Evolutionary conservation across 2,113 vertebrate species (phyloP), one percentile per base, ranked within the genome.

Genomic region (Serranochromis macrocephalus): DNA sequence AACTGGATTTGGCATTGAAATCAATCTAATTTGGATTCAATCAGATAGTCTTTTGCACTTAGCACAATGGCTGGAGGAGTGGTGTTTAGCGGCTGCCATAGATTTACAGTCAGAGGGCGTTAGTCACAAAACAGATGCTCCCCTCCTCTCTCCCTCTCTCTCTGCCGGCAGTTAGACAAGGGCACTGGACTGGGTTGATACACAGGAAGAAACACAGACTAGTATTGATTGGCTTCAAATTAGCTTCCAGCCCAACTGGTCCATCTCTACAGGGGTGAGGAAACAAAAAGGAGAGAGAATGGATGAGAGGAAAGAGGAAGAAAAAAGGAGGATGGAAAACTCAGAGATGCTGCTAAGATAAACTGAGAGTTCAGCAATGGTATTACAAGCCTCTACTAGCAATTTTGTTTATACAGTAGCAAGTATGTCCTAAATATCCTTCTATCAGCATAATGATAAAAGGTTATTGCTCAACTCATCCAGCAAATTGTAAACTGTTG

Each of bases 191-290:
- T 58, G 53, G 53, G 90, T 86, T 93, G 2, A 96, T 96, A 96
- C 96, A 92, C 91, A 96, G 96, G 96, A 97, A 97, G 97, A 96
- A 82, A 96, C 96, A 95, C 94, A 97, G 97, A 98, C 96, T 87
- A 93, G 85, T 94, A 96, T 96, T 98, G 98, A 97, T 97, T 97
- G 95, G 96, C 97, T 96, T 97, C 96, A 97, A 98, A 98, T 97
- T 97, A 96, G 94, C 95, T 97, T 96, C 95, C 94, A 94, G 89
- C 82, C 66, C 82, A 87, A 90, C 90, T 93, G 89, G 81, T 80
- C 86, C 40, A 83, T 89, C 96, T 82, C 88, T 31, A 5, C 24
- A 8, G 85, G 81, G 87, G 9, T 7, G 33, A 33, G 19, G 75
- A 71, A 71, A 96, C 95, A 93, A 94, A 93, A 61, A 66, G 29